A percentile compares a stretch with the other conserved stretches of the same genome.
Conservation (phyloP, 2,888 invertebrate species). For the Epinotia nisella region DNA sequence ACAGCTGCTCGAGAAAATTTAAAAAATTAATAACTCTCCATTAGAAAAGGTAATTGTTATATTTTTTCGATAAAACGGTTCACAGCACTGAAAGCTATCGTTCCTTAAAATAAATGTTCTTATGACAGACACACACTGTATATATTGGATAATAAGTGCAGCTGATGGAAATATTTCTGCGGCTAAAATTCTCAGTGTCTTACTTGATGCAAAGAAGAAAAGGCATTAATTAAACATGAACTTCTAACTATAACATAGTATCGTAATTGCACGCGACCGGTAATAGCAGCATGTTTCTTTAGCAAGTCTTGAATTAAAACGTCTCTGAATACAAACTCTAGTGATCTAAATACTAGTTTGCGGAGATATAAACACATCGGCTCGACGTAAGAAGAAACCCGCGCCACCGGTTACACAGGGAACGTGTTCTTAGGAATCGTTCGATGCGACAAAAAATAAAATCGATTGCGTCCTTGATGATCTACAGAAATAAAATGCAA, state of each 20-base stretch:
- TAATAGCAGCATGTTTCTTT: constrained; percentile 16
- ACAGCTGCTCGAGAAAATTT: too few relatives aligned
- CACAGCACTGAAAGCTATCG: too few relatives aligned
- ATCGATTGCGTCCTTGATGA: constrained; percentile 53
- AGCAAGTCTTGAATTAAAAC: constrained; percentile 19
- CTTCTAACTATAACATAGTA: constrained; percentile 22
- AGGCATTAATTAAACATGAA: constrained; percentile 22
- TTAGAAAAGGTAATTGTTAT: too few relatives aligned
- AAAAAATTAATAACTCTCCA: too few relatives aligned
- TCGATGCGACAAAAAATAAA: constrained; percentile 46
- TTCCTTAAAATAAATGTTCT: too few relatives aligned
- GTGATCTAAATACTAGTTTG: constrained; percentile 42
- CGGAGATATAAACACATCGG: constrained; percentile 39
- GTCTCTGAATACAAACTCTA: constrained; percentile 33
- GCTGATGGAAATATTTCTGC: constrained; percentile 2
- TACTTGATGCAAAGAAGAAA: constrained; percentile 3
- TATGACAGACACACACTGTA: too few relatives aligned
- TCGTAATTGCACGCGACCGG: constrained; percentile 21
- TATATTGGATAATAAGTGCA: constrained; percentile 13
- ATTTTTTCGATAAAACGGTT: too few relatives aligned
- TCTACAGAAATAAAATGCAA: constrained; percentile 47
- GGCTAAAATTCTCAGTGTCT: neutral
- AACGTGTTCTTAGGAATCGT: constrained; percentile 53
- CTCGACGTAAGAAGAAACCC: constrained; percentile 55
- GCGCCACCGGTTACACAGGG: constrained; percentile 60